Evolutionary conservation across 2,113 vertebrate genomes (phyloP).

Genomic region (Passer domesticus): DNA sequence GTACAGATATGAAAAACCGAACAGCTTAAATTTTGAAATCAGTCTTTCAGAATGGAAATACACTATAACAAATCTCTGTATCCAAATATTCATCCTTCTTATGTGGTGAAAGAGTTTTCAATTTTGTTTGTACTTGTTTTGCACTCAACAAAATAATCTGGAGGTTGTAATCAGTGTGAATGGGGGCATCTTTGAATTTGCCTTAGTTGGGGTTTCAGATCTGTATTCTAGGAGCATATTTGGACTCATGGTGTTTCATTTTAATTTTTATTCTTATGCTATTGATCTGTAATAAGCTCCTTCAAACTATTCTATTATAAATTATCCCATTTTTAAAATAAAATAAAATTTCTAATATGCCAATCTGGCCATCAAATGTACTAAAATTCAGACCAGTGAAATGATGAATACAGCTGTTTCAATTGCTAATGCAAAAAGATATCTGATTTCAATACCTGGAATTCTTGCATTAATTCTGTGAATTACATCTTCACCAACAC

Average conservation of each 20-base stretch:
- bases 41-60: neutral
- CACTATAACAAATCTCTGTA: neutral
- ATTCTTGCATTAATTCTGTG: neutral
- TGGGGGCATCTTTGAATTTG: neutral
- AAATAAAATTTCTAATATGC: neutral
- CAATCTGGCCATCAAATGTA: neutral
- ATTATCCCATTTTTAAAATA: neutral
- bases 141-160: neutral
- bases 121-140: neutral
- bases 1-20: neutral
- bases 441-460: neutral
- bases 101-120: neutral
- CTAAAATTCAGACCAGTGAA: neutral
- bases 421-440: neutral
- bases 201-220: neutral
- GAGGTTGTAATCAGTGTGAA: neutral
- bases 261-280: neutral
- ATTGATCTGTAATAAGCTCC: neutral
- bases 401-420: neutral
- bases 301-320: neutral
- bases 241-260: neutral
- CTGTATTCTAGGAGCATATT: neutral
- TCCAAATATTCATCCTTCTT: neutral
- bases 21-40: neutral
- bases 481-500: neutral